Conservation (phyloP, 2,113 vertebrate genomes). For the Xenopus laevis region DNA sequence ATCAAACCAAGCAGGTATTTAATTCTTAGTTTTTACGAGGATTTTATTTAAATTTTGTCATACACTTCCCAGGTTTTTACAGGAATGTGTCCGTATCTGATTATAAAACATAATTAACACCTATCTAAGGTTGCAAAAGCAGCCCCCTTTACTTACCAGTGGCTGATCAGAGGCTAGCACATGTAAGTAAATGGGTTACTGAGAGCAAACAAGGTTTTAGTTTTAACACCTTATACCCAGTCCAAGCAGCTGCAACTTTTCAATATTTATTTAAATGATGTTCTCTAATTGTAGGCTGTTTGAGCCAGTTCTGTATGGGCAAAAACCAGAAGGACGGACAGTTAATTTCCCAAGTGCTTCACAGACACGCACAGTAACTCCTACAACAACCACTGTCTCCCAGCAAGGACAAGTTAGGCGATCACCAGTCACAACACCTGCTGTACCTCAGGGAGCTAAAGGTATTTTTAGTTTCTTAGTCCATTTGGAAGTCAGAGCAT, state of each 20-base stretch:
- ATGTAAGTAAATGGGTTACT: too few species aligned
- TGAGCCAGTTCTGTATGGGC: constrained; percentile 80
- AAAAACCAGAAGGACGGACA: constrained; percentile 80
- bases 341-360: constrained; percentile 64
- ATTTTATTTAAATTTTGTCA: not conserved
- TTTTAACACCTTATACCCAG: too few species aligned
- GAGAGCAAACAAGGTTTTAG: too few species aligned
- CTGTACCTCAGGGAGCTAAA: constrained; percentile 67
- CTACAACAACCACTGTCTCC: constrained; percentile 43
- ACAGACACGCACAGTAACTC: constrained; percentile 53
- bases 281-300: constrained; percentile 68
- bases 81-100: too few species aligned
- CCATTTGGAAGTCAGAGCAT: too few species aligned
- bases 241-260: too few species aligned
- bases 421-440: constrained; percentile 62
- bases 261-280: not conserved
- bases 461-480: constrained; percentile 40
- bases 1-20: constrained; percentile 81
- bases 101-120: too few species aligned
- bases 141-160: too few species aligned
- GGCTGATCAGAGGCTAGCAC: too few species aligned
- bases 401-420: constrained; percentile 64
- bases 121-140: too few species aligned
- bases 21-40: not conserved
- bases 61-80: too few species aligned